A percentile compares a stretch with the other conserved stretches of the same genome.
Evolutionary conservation across 2,888 invertebrate species (phyloP).

Genomic region (Unio pictorum): DNA sequence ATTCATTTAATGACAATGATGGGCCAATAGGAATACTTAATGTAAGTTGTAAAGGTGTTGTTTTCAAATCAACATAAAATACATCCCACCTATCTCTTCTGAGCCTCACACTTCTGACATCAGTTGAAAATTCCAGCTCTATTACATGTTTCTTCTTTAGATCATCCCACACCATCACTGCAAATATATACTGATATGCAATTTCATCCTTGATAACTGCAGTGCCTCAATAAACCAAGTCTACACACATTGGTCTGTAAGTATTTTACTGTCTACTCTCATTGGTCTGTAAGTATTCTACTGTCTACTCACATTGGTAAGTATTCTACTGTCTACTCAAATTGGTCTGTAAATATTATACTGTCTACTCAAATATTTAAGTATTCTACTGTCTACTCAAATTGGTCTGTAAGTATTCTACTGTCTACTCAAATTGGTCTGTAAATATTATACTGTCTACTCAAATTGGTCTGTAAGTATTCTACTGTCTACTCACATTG

Average conservation of each 20-base stretch:
- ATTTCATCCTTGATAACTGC: background rate
- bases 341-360: no score
- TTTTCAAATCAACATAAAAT: no score
- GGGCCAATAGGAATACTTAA: no score
- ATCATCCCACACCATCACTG: constrained; percentile 98
- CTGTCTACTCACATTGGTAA: no score
- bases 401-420: background rate
- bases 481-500: no score
- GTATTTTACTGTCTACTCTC: background rate
- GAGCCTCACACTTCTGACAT: constrained; percentile 92
- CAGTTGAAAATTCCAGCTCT: constrained; percentile 92
- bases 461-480: no score
- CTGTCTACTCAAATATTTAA: no score
- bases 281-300: background rate
- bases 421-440: no score
- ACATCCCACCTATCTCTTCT: constrained; percentile 82
- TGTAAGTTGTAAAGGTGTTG: no score
- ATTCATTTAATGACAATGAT: no score
- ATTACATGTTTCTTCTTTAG: constrained; percentile 95
- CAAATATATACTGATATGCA: constrained; percentile 35
- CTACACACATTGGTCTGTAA: background rate
- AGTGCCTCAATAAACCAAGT: background rate
- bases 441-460: no score
- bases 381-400: background rate
- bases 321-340: background rate